These are phyloP conservation scores for Thalassoma bifasciatum DNA, from an alignment of 2,113 vertebrate genomes.

Conservation along the genomic window DNA sequence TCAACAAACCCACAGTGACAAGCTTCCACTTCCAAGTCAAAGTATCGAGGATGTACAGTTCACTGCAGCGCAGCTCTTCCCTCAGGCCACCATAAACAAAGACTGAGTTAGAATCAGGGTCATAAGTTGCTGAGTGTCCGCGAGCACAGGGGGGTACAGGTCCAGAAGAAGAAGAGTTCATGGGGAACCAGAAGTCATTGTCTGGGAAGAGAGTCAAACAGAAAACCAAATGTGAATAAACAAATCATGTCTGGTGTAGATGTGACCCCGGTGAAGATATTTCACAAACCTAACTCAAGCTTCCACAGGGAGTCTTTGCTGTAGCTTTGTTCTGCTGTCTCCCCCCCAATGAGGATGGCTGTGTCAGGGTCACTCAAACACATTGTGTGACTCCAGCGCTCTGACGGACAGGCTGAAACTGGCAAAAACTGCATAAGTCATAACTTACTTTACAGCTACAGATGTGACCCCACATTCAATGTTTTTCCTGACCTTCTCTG, in stretches of 20 bases:
- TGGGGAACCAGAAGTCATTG: slow-evolving; percentile 88
- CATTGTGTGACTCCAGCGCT: slow-evolving; percentile 88
- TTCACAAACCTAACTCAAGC: slow-evolving; percentile 85
- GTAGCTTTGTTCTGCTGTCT: slow-evolving; percentile 75
- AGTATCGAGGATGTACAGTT: slow-evolving; percentile 87
- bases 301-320: slow-evolving; percentile 89
- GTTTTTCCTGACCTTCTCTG: slow-evolving; percentile 68
- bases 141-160: slow-evolving; percentile 69
- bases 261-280: background rate
- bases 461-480: background rate
- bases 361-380: slow-evolving; percentile 88
- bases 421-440: background rate
- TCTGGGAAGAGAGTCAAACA: slow-evolving; percentile 73
- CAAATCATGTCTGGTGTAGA: too few species aligned
- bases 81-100: slow-evolving; percentile 89
- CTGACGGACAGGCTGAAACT: slow-evolving; percentile 82
- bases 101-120: slow-evolving; percentile 87
- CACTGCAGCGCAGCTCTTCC: slow-evolving; percentile 78
- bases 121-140: slow-evolving; percentile 89
- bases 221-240: background rate
- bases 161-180: slow-evolving; percentile 78
- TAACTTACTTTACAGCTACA: background rate
- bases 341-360: slow-evolving; percentile 88
- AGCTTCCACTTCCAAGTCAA: slow-evolving; percentile 89
- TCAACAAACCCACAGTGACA: slow-evolving; percentile 83